phyloP scores from a whole-genome alignment of 2,797 vertebrate genomes.

The Onychomys torridus region DNA sequence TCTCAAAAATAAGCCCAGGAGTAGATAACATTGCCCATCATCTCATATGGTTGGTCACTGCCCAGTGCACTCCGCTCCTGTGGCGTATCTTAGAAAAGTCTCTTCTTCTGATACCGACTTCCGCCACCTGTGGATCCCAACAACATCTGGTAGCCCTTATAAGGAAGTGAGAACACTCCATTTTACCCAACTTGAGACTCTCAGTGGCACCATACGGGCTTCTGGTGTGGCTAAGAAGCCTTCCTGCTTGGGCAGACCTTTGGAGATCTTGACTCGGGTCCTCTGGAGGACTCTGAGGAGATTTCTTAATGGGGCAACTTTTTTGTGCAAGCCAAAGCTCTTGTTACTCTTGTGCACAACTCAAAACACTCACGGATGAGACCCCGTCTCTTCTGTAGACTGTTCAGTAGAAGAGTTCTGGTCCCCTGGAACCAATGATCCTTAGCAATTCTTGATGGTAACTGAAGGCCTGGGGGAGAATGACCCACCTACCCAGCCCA shows the following conservation, averaged over 20 bases:
- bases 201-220: not conserved
- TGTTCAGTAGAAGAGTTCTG: not conserved
- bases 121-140: not conserved
- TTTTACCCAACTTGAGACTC: not conserved
- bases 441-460: not conserved
- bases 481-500: not conserved
- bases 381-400: not conserved
- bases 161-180: not conserved
- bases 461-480: not conserved
- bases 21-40: not conserved
- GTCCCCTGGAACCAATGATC: not conserved
- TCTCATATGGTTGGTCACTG: not conserved
- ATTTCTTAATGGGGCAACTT: not conserved
- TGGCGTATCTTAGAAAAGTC: not conserved
- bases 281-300: not conserved
- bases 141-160: not conserved
- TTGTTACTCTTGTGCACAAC: not conserved
- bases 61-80: not conserved
- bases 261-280: not conserved
- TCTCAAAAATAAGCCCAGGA: not conserved
- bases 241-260: not conserved
- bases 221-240: not conserved
- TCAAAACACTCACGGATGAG: not conserved
- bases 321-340: not conserved
- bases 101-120: not conserved